Base-by-base conservation (phyloP, 1,140 invertebrate species). In the Coptotermes formosanus region DNA sequence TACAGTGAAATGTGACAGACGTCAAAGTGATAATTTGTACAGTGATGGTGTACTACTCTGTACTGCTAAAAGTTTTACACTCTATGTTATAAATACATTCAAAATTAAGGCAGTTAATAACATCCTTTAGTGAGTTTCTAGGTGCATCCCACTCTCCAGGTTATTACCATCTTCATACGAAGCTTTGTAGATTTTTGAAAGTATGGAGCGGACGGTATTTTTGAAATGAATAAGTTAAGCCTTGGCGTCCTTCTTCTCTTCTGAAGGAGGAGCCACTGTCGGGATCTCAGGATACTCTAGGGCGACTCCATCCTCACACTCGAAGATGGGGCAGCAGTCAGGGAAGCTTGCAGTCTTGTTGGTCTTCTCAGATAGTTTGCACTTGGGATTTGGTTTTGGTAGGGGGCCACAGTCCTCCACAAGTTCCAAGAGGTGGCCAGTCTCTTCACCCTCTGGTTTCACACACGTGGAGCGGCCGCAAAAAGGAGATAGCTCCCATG, bases 311-410 rank as follows among this genome's bases (percentile, higher is more conserved):
- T 95, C 93, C 89, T 97, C 96, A 91, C 97, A 97, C 2, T 95
- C 95, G 92, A 97, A 97, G 52, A 92, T 92, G 2, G 97, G 97
- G 90, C 97, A 97, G 89, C 97, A 97, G 8, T 92, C 93, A 14
- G 96, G 97, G 94, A 97, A 97, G 7, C 94, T 91, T 3, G 96
- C 96, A 6, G 96, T 97, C 91, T 97, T 97, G 92, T 97, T 97
- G 87, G 96, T 97, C 90, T 96, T 96, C 6, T 96, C 95, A 89
- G 94, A 90, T 44, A 97, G 92, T 90, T 97, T 97, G 93, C 96
- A 97, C 89, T 97, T 97, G 83, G 95, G 95, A 89, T 97, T 97
- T 83, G 95, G 93, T 82, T 96, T 93, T 9, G 96, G 96, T 81
- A 97, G 92, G 16, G 96, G 96, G 25, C 97, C 97, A 88, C 97